A percentile compares a stretch with the other conserved stretches of the same genome.
Evolutionary conservation across 2,888 invertebrate genomes (phyloP).

Genomic region (Phengaris alcon): DNA sequence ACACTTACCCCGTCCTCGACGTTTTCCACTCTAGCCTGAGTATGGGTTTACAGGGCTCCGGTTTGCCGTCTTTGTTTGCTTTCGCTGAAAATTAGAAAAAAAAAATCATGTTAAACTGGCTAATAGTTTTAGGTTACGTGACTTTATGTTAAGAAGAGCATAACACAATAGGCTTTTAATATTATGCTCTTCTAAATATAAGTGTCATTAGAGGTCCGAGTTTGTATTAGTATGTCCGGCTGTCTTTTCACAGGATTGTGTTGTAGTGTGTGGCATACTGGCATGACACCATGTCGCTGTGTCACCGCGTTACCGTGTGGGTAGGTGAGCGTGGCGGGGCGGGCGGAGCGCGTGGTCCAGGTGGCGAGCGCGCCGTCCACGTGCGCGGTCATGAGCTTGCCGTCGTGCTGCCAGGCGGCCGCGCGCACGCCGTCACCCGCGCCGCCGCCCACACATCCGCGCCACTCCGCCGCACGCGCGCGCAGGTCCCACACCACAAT

Average conservation of each 20-base stretch:
- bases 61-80: constrained; percentile 93
- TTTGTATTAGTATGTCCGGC: too few relatives aligned
- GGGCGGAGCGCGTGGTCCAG: constrained; percentile 90
- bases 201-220: too few relatives aligned
- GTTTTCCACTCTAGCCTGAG: constrained; percentile 97
- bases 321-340: constrained; percentile 89
- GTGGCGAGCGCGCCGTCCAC: constrained; percentile 96
- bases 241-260: too few relatives aligned
- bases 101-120: not conserved
- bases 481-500: constrained; percentile 98
- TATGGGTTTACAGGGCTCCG: constrained; percentile 96
- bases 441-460: constrained; percentile 89
- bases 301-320: constrained; percentile 87
- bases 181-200: too few relatives aligned
- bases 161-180: too few relatives aligned
- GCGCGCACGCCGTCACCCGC: constrained; percentile 89
- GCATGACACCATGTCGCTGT: too few relatives aligned
- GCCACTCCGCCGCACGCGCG: constrained; percentile 90
- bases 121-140: too few relatives aligned
- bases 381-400: constrained; percentile 98
- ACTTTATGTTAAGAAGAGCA: too few relatives aligned
- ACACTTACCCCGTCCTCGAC: constrained; percentile 86
- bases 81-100: constrained; percentile 83
- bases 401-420: constrained; percentile 98
- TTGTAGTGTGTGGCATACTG: too few relatives aligned